Percentiles rank a stretch among this genome's conserved stretches.
Evolutionary conservation across 2,888 invertebrate genomes (phyloP).

Genomic region (Andrena minutula): DNA sequence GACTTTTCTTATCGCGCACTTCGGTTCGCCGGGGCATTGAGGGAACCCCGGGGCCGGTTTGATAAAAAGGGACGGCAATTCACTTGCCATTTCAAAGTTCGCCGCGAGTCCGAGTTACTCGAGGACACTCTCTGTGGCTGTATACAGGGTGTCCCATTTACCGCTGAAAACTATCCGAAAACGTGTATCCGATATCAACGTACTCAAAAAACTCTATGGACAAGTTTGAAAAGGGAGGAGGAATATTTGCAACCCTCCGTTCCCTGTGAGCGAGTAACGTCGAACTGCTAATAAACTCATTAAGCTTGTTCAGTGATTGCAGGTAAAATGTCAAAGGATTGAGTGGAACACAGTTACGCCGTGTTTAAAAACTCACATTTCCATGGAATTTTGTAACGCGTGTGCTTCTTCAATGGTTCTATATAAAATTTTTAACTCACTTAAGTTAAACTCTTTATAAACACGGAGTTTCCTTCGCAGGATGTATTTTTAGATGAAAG

Average conservation of each 20-base stretch:
- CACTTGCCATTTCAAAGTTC: constrained; percentile 69
- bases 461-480: neutral
- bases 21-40: constrained; percentile 54
- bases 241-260: neutral
- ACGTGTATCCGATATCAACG: constrained; percentile 1
- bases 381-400: neutral
- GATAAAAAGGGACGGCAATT: constrained; percentile 69
- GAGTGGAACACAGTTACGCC: too few species aligned
- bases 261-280: neutral
- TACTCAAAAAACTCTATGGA: constrained; percentile 16
- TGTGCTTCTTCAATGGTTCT: neutral
- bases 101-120: constrained; percentile 55
- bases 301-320: neutral
- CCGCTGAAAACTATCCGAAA: constrained; percentile 8
- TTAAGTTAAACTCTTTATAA: neutral
- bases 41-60: constrained; percentile 48
- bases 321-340: neutral
- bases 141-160: constrained; percentile 6
- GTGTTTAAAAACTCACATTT: neutral
- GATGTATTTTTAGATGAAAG: constrained; percentile 21
- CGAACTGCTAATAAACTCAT: neutral
- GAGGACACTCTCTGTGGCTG: constrained; percentile 2
- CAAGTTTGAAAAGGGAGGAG: neutral
- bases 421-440: neutral
- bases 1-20: constrained; percentile 69